These are phyloP conservation scores for Rhopalosiphum maidis DNA, from an alignment of 1,140 invertebrate species.

Conservation along the genomic window DNA sequence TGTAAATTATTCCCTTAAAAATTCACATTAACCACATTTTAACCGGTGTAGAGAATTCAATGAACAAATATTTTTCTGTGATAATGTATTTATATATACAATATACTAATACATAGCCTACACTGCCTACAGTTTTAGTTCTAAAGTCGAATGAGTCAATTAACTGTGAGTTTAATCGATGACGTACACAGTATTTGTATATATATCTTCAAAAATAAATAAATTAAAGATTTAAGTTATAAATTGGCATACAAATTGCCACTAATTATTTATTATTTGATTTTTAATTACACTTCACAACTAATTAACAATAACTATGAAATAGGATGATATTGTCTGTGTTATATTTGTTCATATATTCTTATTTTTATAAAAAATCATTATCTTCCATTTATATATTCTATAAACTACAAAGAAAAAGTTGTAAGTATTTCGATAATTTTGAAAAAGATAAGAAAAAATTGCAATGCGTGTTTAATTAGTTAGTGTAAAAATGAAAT, in stretches of 20 bases:
- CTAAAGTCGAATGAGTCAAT: background rate
- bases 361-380: background rate
- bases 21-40: background rate
- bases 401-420: background rate
- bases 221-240: background rate
- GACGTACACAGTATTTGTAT: background rate
- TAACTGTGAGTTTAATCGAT: background rate
- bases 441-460: background rate
- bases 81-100: background rate
- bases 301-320: background rate
- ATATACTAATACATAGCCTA: too few relatives aligned
- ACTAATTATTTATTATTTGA: background rate
- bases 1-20: background rate
- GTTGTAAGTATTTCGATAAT: background rate
- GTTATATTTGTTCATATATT: background rate
- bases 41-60: background rate
- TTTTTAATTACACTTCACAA: background rate
- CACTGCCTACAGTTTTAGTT: too few relatives aligned
- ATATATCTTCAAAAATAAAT: background rate
- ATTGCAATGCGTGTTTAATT: background rate
- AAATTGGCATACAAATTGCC: background rate
- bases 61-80: background rate
- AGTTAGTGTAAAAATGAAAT: background rate
- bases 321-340: background rate
- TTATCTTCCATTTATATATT: background rate